These are phyloP conservation scores for Ophonus ardosiacus DNA, from an alignment of 2,888 invertebrate genomes.

Conservation along the genomic window DNA sequence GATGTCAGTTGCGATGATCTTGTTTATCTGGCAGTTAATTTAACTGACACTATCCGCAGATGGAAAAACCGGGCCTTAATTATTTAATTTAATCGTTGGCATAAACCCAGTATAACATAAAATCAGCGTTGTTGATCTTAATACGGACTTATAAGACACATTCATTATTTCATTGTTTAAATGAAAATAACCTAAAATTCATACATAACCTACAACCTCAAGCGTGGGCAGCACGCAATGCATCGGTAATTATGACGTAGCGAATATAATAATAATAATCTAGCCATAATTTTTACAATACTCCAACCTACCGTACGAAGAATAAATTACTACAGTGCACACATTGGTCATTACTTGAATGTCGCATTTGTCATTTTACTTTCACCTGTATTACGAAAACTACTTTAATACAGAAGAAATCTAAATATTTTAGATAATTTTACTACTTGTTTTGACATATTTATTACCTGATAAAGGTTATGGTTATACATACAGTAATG, in stretches of 20 bases:
- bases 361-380: neutral
- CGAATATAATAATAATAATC: constrained; percentile 30
- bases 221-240: constrained; percentile 31
- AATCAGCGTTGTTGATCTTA: neutral
- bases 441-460: neutral
- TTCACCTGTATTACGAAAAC: neutral
- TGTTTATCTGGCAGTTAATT: no score
- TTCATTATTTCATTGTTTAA: neutral
- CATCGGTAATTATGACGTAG: constrained; percentile 33
- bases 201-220: neutral
- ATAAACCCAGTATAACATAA: no score
- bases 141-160: neutral
- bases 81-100: neutral
- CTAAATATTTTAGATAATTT: neutral
- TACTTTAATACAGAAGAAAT: neutral
- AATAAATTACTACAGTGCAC: constrained; percentile 25
- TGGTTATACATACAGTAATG: neutral
- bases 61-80: no score
- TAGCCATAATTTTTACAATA: constrained; percentile 31
- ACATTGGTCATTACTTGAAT: constrained; percentile 20
- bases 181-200: constrained; percentile 33
- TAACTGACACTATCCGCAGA: no score
- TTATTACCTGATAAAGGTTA: neutral
- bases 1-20: no score
- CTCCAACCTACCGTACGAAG: constrained; percentile 5